A percentile compares a stretch with the other conserved stretches of the same genome.
Evolutionary conservation across 2,888 invertebrate genomes (phyloP).

Genomic region (Capitulum mitella): DNA sequence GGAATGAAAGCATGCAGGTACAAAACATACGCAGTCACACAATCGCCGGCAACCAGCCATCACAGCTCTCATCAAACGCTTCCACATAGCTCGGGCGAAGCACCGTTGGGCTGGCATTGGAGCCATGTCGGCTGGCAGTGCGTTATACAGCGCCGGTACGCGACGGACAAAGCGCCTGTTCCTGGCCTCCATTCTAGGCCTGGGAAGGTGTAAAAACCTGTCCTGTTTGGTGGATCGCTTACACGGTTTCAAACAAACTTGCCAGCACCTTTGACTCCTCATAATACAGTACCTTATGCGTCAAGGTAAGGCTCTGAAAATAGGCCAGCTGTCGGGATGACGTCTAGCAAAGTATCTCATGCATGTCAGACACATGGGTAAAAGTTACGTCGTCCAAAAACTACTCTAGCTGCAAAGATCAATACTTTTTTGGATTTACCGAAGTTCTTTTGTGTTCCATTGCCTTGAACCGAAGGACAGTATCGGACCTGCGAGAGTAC

Average conservation of each 20-base stretch:
- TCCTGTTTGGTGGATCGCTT: background rate
- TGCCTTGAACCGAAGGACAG: background rate
- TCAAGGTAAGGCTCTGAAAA: too few species aligned
- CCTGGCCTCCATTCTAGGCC: background rate
- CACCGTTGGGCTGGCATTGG: background rate
- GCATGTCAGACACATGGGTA: too few species aligned
- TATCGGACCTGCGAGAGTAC: background rate
- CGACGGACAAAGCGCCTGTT: background rate
- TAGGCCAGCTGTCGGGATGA: background rate
- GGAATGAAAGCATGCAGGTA: too few species aligned
- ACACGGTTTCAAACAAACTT: background rate
- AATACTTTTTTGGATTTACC: background rate
- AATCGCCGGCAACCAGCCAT: too few species aligned
- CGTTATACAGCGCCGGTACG: background rate
- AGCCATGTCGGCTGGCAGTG: background rate
- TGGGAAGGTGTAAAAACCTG: background rate
- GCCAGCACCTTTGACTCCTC: background rate
- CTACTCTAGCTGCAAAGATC: background rate
- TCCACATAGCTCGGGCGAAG: background rate
- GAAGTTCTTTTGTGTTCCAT: background rate
- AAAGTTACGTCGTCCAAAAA: background rate
- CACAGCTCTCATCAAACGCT: too few species aligned
- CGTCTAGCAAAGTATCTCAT: background rate
- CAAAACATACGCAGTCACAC: too few species aligned
- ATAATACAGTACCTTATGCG: too few species aligned